A percentile compares a stretch with the other conserved stretches of the same genome.
Conservation (phyloP, 2,113 vertebrate species). For the Sturnus vulgaris region DNA sequence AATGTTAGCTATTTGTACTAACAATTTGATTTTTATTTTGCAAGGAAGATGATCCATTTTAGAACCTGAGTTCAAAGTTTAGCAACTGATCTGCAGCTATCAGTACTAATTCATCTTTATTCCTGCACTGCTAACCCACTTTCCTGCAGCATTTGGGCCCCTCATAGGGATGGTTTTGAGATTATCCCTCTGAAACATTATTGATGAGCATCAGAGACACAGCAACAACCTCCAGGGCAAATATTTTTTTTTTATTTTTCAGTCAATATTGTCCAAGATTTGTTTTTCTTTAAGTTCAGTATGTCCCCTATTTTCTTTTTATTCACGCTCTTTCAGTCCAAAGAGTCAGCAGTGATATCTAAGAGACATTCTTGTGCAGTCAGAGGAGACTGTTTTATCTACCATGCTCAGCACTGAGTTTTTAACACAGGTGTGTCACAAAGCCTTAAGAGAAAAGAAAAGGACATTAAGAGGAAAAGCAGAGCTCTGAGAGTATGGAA, state of each 20-base stretch:
- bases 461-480: background rate
- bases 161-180: background rate
- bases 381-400: background rate
- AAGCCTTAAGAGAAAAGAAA: background rate
- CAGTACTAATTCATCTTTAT: background rate
- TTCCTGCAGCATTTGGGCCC: background rate
- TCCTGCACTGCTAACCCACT: background rate
- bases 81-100: background rate
- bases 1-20: background rate
- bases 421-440: background rate
- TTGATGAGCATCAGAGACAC: background rate
- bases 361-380: background rate
- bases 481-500: background rate
- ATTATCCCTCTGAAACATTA: background rate
- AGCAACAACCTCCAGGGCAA: background rate
- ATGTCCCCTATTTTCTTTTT: background rate
- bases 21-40: background rate
- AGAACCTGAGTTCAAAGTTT: background rate
- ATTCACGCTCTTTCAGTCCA: background rate
- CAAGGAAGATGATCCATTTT: background rate
- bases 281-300: background rate
- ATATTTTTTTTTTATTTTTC: background rate
- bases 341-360: background rate
- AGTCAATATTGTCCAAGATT: background rate
- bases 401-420: background rate